These are phyloP conservation scores for Rotaria socialis DNA, from an alignment of 2,888 invertebrate genomes.

Conservation along the genomic window DNA sequence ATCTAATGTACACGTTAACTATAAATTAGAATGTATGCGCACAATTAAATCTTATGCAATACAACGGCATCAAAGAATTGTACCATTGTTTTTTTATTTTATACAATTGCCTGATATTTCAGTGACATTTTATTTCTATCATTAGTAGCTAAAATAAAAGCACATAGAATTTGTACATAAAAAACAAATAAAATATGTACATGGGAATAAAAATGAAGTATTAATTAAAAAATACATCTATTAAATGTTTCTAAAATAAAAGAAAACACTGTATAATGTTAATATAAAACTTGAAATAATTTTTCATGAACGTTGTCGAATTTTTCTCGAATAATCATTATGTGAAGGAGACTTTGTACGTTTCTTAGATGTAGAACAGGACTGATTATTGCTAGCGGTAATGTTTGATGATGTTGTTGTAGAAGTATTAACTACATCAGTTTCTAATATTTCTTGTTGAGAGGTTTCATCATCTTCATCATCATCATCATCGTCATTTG, in stretches of 20 bases:
- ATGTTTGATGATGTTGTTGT: background rate
- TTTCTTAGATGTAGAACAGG: background rate
- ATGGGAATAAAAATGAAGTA: background rate
- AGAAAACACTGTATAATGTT: background rate
- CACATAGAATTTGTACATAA: background rate
- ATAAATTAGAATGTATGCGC: background rate
- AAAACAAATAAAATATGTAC: background rate
- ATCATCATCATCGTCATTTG: background rate
- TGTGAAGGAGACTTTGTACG: background rate
- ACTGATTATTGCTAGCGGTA: background rate
- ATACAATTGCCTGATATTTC: background rate
- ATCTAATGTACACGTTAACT: too few relatives aligned
- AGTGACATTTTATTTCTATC: background rate
- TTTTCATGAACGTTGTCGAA: background rate
- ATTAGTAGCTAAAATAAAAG: background rate
- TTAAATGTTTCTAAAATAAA: background rate
- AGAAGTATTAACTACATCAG: background rate
- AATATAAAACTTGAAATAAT: background rate
- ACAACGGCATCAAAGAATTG: background rate
- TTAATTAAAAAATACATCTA: background rate
- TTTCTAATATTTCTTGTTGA: background rate
- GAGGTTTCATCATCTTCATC: background rate
- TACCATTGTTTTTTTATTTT: background rate
- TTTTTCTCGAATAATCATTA: background rate
- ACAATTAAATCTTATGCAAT: background rate